These are phyloP conservation scores for Physella acuta DNA, from an alignment of 1,140 invertebrate species.

Conservation along the genomic window DNA sequence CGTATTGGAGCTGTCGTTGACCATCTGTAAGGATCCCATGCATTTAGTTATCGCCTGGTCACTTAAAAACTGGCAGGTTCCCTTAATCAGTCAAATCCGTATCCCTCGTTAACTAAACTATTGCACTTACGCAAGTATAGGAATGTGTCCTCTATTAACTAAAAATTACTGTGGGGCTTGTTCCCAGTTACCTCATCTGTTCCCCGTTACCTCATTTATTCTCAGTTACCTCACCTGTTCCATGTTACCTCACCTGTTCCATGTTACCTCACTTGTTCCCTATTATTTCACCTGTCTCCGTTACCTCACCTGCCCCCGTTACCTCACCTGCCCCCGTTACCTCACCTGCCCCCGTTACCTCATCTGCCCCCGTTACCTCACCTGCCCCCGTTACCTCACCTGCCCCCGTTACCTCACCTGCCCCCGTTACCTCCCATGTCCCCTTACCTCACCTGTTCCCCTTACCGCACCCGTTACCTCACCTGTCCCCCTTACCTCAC, in stretches of 20 bases:
- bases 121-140: too few species aligned
- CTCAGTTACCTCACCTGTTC: too few species aligned
- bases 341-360: background rate
- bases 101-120: too few species aligned
- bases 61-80: too few species aligned
- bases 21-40: too few species aligned
- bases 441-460: background rate
- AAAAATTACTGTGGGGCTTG: too few species aligned
- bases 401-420: background rate
- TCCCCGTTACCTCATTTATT: too few species aligned
- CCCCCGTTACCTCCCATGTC: background rate
- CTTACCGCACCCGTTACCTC: background rate
- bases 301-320: background rate
- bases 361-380: background rate
- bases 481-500: background rate
- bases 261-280: background rate
- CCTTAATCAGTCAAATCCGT: too few species aligned
- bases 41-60: too few species aligned
- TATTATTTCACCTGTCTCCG: background rate
- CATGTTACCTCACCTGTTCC: background rate
- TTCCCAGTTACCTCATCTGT: too few species aligned
- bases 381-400: conserved; percentile 10
- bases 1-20: too few species aligned
- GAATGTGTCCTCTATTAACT: too few species aligned
- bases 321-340: background rate